phyloP scores from a whole-genome alignment of 2,888 invertebrate species.

The Rosalia funebris region DNA sequence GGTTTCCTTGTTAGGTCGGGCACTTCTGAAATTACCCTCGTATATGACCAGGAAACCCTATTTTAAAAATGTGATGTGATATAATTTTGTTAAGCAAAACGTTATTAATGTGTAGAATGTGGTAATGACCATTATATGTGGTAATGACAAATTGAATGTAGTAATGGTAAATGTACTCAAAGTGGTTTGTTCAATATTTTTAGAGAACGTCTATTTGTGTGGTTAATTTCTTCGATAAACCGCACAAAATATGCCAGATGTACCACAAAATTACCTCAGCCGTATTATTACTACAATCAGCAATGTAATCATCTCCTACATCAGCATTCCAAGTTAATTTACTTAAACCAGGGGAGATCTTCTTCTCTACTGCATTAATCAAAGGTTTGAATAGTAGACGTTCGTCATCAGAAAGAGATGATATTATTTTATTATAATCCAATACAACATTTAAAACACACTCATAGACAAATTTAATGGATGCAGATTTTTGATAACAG shows the following conservation, averaged over 20 bases:
- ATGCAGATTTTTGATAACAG: constrained; percentile 71
- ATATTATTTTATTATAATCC: constrained; percentile 82
- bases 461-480: constrained; percentile 73
- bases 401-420: constrained; percentile 80
- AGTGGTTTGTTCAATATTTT: too few species aligned
- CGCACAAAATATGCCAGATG: not conserved
- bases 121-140: too few species aligned
- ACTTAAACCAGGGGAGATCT: constrained; percentile 77
- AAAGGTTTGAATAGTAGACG: constrained; percentile 80
- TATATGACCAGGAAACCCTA: too few species aligned
- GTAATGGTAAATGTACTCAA: too few species aligned
- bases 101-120: too few species aligned
- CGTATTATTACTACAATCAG: constrained; percentile 75
- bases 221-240: too few species aligned
- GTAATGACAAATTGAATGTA: too few species aligned
- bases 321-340: constrained; percentile 81
- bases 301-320: constrained; percentile 76
- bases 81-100: too few species aligned
- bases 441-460: constrained; percentile 77
- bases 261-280: constrained; percentile 69
- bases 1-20: too few species aligned
- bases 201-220: too few species aligned
- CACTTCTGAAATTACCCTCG: too few species aligned
- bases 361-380: constrained; percentile 71
- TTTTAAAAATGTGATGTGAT: too few species aligned